phyloP scores from a whole-genome alignment of 37 sponge, comb jelly and placozoan genomes.

The Lycopodina hypogea region DNA sequence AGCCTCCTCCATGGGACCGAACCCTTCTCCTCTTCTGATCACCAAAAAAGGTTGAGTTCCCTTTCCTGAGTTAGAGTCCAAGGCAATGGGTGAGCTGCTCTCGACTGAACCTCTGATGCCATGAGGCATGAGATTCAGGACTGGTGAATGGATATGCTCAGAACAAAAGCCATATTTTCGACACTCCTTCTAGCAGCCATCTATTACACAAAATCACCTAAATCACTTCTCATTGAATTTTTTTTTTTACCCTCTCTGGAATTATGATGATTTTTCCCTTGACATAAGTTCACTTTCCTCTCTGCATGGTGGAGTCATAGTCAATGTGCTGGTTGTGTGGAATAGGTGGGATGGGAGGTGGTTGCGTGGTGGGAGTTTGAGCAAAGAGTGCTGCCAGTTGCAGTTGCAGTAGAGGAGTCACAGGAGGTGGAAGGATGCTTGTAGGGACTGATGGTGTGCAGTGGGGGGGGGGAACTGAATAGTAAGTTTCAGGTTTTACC shows the following conservation, averaged over 20 bases:
- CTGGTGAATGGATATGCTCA: slow-evolving; percentile 59
- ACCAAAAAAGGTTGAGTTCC: background rate
- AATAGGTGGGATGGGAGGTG: background rate
- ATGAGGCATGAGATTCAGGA: slow-evolving; percentile 26
- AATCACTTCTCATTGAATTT: slow-evolving; percentile 76
- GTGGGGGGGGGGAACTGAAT: no score
- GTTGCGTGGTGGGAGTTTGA: background rate
- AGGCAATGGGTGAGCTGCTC: slow-evolving; percentile 33
- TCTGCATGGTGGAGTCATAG: slow-evolving; percentile 17
- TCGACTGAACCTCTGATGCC: slow-evolving; percentile 8
- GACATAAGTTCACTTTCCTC: slow-evolving; percentile 46
- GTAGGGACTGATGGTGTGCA: background rate
- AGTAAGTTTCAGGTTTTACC: no score
- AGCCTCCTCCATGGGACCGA: slow-evolving; percentile 26
- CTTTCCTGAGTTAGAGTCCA: slow-evolving; percentile 20
- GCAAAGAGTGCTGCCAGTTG: slow-evolving; percentile 9
- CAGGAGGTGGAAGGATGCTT: slow-evolving; percentile 11
- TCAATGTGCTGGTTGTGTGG: slow-evolving; percentile 26
- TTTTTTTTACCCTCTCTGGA: slow-evolving; percentile 60
- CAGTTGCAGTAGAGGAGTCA: background rate
- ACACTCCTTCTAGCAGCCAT: slow-evolving; percentile 70
- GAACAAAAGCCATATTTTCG: slow-evolving; percentile 66
- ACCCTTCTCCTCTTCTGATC: slow-evolving; percentile 13
- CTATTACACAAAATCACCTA: slow-evolving; percentile 55
- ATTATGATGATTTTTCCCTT: slow-evolving; percentile 63